These are phyloP conservation scores for Laupala kohalensis DNA, from an alignment of 1,140 invertebrate species.

Conservation along the genomic window DNA sequence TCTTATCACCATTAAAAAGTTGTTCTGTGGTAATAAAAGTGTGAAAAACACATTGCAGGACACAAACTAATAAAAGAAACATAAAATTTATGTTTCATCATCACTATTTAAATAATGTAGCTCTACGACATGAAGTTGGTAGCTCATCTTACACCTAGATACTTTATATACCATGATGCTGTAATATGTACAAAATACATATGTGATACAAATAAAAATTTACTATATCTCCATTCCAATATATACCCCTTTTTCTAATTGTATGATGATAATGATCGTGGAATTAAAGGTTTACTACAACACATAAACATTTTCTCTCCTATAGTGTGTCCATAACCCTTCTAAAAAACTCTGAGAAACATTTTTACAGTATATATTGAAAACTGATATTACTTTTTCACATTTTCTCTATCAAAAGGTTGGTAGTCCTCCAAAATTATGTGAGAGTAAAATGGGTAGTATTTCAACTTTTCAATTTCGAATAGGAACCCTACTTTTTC, in stretches of 20 bases:
- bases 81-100: not conserved
- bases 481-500: too few relatives aligned
- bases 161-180: not conserved
- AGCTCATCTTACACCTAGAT: not conserved
- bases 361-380: too few relatives aligned
- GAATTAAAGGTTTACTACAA: too few relatives aligned
- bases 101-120: not conserved
- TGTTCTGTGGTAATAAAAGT: not conserved
- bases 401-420: too few relatives aligned
- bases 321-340: too few relatives aligned
- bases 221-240: not conserved
- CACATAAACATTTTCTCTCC: too few relatives aligned
- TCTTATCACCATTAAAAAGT: not conserved
- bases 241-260: not conserved
- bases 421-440: too few relatives aligned
- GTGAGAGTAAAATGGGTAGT: too few relatives aligned
- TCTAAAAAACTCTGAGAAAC: too few relatives aligned
- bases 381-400: too few relatives aligned
- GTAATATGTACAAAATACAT: not conserved
- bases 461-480: too few relatives aligned
- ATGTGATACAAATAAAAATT: not conserved
- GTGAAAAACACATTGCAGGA: not conserved
- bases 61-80: not conserved
- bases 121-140: not conserved
- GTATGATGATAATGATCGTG: too few relatives aligned